Conservation (phyloP, 1,140 invertebrate genomes). For the Musca domestica region DNA sequence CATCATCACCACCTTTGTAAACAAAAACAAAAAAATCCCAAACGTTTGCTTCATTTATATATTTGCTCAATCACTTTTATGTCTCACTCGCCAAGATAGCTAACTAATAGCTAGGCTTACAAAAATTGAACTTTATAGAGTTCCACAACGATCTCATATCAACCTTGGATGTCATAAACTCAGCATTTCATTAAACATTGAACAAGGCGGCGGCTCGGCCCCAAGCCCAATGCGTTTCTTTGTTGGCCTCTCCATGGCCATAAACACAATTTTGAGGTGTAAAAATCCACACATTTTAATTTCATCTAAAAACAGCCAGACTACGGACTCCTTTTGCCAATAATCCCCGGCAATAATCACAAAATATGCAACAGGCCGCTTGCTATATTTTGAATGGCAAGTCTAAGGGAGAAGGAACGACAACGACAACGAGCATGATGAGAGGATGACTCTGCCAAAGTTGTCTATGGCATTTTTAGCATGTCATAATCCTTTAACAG, state of each 20-base stretch:
- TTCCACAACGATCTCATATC: not conserved
- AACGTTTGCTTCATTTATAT: no score
- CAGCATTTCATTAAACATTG: not conserved
- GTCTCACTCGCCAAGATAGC: no score
- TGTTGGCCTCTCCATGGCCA: not conserved
- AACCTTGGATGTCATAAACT: slow-evolving; percentile 14
- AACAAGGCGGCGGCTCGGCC: not conserved
- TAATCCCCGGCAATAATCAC: slow-evolving; percentile 19
- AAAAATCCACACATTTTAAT: slow-evolving; percentile 21
- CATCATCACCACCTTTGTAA: no score
- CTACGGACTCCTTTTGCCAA: not conserved
- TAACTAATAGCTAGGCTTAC: no score
- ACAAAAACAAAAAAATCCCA: no score
- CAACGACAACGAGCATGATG: no score
- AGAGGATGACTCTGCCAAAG: no score
- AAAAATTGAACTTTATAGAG: no score
- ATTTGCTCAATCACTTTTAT: no score
- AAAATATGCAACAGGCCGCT: slow-evolving; percentile 8
- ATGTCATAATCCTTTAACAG: slow-evolving; percentile 17
- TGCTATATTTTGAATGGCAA: no score
- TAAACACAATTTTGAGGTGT: slow-evolving; percentile 6
- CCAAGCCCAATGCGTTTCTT: not conserved
- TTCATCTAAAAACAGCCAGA: not conserved
- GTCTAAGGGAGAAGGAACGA: no score
- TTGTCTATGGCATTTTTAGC: not conserved